Base-by-base conservation (phyloP, 2,888 invertebrate species). In the Xanthostigma xanthostigma region DNA sequence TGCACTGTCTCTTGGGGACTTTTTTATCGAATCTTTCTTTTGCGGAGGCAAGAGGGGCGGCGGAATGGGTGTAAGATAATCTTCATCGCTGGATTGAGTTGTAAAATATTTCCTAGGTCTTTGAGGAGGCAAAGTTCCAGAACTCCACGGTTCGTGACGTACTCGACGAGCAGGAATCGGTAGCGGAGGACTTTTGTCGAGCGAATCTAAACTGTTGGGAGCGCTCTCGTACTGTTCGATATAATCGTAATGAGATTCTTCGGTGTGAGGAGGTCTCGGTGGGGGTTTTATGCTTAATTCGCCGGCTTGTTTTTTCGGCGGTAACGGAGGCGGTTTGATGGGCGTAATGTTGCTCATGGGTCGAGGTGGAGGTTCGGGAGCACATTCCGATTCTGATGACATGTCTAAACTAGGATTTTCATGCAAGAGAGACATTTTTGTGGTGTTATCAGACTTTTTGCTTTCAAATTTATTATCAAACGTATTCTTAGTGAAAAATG, bases 281-380 rank as follows among this genome's bases (percentile, higher is more conserved):
- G 81, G 79, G n/a, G 81, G 81, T 41, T 81, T 78, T 27, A 73
- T 67, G 1, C 69, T 64, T 43, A 74, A 67, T 53, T 76, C 75
- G 45, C 69, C 72, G 41, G 71, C 69, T 55, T 78, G 76, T 54
- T 82, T 81, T 60, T 83, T 84, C 11, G 84, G 84, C 14, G 84
- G 74, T 62, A 84, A 65, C 3, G 84, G 84, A 2, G 84, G 84
- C 3, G 84, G 84, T 59, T 81, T 81, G 8, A 76, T 73, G 11
- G 68, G 61, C 4, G 54, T 54, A 55, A 75, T 73, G 63, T 76
- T 77, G 12, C 76, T 72, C 0, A 75, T 72, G 6, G 82, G 76
- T 8, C 84, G 72, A 1, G 85, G 85, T 0, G 85, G 85, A 12
- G 79, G 79, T 58, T 67, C 84, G 56, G 67, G 85, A 59, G 75